A percentile compares a stretch with the other conserved stretches of the same genome.
phyloP scores from a whole-genome alignment of 2,888 invertebrate species.

The Heliconius hortense region DNA sequence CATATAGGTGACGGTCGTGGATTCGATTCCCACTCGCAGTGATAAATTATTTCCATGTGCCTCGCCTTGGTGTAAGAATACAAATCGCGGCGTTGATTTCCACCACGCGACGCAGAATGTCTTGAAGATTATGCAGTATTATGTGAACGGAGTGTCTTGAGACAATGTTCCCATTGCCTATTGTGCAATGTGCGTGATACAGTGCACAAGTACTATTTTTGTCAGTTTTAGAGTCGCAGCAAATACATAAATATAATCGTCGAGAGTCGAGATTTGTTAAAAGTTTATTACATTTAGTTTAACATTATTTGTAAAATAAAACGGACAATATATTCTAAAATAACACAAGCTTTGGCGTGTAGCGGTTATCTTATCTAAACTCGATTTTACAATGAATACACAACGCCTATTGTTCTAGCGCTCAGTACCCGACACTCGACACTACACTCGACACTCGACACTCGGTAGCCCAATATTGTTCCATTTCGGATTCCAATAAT shows the following conservation, averaged over 20 bases:
- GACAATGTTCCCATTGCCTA: too few species aligned
- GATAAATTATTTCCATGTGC: too few species aligned
- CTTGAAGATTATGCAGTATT: too few species aligned
- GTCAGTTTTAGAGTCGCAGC: neutral
- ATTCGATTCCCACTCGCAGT: too few species aligned
- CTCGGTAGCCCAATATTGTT: conserved; percentile 13
- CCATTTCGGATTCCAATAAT: neutral
- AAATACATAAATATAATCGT: neutral
- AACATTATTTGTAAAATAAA: neutral
- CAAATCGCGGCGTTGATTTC: too few species aligned
- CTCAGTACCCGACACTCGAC: neutral
- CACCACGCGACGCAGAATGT: too few species aligned
- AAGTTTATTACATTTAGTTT: neutral
- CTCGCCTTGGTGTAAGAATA: too few species aligned
- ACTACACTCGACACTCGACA: neutral
- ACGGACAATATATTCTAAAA: neutral
- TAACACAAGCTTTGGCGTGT: neutral
- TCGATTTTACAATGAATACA: conserved; percentile 18
- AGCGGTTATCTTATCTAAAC: conserved; percentile 13
- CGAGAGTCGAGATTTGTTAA: too few species aligned
- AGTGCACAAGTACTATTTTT: neutral
- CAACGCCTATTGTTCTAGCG: conserved; percentile 7
- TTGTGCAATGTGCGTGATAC: too few species aligned
- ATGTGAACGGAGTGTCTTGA: too few species aligned
- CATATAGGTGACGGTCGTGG: too few species aligned